A percentile compares a stretch with the other conserved stretches of the same genome.
These are phyloP conservation scores for Etia nguti DNA, from an alignment of 2,113 vertebrate genomes.

Conservation along the genomic window DNA sequence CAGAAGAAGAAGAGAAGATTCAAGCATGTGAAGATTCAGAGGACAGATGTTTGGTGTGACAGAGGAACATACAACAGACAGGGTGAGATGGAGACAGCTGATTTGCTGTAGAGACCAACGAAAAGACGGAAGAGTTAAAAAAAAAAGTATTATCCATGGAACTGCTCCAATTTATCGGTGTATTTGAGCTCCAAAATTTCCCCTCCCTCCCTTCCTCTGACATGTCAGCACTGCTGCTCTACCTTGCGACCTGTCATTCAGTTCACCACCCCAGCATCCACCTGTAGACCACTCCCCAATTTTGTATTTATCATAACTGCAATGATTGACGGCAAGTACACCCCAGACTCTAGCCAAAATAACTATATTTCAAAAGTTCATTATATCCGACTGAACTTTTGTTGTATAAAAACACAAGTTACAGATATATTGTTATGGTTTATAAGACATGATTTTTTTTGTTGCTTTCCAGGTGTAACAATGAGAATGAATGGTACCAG, in stretches of 20 bases:
- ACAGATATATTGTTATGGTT: background rate
- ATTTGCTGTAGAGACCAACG: background rate
- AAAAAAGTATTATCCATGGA: too few species aligned
- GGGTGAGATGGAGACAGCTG: background rate
- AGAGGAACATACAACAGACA: background rate
- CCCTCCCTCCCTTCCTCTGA: background rate
- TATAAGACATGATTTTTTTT: background rate
- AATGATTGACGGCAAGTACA: background rate
- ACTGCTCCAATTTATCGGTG: background rate
- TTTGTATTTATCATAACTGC: background rate
- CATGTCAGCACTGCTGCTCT: background rate
- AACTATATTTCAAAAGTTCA: background rate
- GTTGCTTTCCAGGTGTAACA: conserved; percentile 83
- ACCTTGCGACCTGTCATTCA: background rate
- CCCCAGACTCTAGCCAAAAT: rapidly evolving
- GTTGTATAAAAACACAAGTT: background rate
- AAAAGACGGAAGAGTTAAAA: background rate
- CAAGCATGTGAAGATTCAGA: background rate
- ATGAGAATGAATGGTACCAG: conserved; percentile 97
- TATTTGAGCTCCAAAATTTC: background rate
- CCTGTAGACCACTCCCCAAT: background rate
- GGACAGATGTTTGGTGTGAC: background rate
- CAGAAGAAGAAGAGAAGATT: background rate
- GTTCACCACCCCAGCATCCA: background rate
- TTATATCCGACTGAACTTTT: rapidly evolving